Evolutionary conservation across 2,113 vertebrate genomes (phyloP).

Genomic region (Scophthalmus maximus): DNA sequence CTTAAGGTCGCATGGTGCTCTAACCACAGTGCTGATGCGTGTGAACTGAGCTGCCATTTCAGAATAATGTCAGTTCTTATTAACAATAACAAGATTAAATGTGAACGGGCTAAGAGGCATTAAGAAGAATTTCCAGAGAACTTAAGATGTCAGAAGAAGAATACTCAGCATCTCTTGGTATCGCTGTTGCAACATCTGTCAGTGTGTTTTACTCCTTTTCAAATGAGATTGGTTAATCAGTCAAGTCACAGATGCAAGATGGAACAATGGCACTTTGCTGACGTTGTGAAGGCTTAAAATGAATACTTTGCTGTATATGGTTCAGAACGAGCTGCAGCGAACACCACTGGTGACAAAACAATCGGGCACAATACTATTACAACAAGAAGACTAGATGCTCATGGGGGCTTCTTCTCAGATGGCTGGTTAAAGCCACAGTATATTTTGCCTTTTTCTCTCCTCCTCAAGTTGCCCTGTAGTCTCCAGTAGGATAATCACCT

Average conservation of each 20-base stretch:
- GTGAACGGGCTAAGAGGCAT: conserved; percentile 70
- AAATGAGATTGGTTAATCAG: conserved; percentile 58
- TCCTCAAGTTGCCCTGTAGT: conserved; percentile 59
- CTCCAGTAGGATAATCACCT: conserved; percentile 69
- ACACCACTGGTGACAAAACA: conserved; percentile 38
- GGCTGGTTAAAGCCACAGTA: conserved; percentile 29
- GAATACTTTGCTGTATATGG: conserved; percentile 65
- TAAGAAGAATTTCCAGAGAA: conserved; percentile 68
- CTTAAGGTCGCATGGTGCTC: conserved; percentile 68
- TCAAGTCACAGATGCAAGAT: conserved; percentile 43
- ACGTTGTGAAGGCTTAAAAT: conserved; percentile 58
- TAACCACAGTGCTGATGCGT: conserved; percentile 51
- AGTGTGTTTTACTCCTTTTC: conserved; percentile 46
- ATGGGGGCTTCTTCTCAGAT: conserved; percentile 37
- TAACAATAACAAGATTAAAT: conserved; percentile 81
- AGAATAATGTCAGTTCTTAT: conserved; percentile 56
- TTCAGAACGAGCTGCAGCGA: conserved; percentile 20
- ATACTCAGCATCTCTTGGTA: conserved; percentile 66
- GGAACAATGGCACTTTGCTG: conserved; percentile 60
- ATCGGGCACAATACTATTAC: conserved; percentile 30
- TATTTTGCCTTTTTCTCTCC: conserved; percentile 37
- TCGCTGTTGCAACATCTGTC: conserved; percentile 70
- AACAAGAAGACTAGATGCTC: conserved; percentile 36
- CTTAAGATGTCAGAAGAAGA: conserved; percentile 63
- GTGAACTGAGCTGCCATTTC: conserved; percentile 49